A percentile compares a stretch with the other conserved stretches of the same genome.
These are phyloP conservation scores for Ceratina australensis DNA, from an alignment of 1,140 invertebrate species.

Conservation along the genomic window DNA sequence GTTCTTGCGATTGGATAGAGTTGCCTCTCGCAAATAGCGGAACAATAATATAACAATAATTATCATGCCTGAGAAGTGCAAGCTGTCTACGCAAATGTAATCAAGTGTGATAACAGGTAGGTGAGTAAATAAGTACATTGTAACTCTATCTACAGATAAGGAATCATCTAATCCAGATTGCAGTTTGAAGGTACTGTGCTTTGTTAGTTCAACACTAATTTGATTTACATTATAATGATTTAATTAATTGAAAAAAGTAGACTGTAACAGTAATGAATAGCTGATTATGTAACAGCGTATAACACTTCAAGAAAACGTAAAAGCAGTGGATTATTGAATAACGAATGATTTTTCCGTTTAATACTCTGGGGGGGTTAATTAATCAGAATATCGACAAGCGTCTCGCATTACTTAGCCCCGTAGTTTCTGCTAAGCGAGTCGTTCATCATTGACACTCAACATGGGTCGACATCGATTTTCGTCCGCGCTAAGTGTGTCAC, in stretches of 20 bases:
- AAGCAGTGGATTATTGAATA: constrained; percentile 20
- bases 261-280: too few species aligned
- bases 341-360: constrained; percentile 23
- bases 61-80: constrained; percentile 11
- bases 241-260: too few species aligned
- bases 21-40: not conserved
- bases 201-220: too few species aligned
- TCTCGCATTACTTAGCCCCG: constrained; percentile 29
- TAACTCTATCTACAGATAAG: too few species aligned
- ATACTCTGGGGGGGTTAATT: constrained; percentile 43
- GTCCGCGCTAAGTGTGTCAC: constrained; percentile 15
- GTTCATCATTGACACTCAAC: constrained; percentile 50
- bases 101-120: not conserved
- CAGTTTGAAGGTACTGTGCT: too few species aligned
- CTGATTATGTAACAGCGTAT: not conserved
- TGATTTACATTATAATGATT: too few species aligned
- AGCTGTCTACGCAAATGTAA: not conserved
- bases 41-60: constrained; percentile 46
- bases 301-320: not conserved
- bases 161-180: too few species aligned
- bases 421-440: constrained; percentile 45
- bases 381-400: constrained; percentile 49
- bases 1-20: not conserved
- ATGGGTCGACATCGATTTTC: constrained; percentile 37
- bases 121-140: not conserved